Evolutionary conservation across 2,797 vertebrate genomes (phyloP).

Genomic region (Arrhamphus sclerolepis): DNA sequence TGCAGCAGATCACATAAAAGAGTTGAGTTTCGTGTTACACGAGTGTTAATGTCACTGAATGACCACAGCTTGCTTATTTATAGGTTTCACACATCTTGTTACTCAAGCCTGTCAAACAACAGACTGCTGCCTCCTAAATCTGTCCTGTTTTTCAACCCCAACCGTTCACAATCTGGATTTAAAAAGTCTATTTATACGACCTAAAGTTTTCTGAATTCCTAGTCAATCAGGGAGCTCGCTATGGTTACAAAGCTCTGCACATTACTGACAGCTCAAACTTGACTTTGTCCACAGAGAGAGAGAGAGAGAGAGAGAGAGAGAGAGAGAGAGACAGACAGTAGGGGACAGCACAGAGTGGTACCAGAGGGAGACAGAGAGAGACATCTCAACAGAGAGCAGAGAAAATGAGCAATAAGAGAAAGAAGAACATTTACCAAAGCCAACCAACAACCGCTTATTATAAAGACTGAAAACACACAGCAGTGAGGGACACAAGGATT

Average conservation of each 20-base stretch:
- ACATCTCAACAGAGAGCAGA: slow-evolving; percentile 17
- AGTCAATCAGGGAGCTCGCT: slow-evolving; percentile 32
- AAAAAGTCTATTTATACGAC: background rate
- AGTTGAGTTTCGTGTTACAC: background rate
- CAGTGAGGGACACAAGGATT: slow-evolving; percentile 34
- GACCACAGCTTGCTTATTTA: slow-evolving; percentile 9
- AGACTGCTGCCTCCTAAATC: slow-evolving; percentile 2
- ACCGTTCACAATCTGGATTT: background rate
- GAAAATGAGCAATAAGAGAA: slow-evolving; percentile 26
- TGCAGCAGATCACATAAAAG: too few relatives aligned
- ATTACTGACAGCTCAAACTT: slow-evolving; percentile 32
- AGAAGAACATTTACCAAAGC: slow-evolving; percentile 47
- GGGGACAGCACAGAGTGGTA: slow-evolving; percentile 65
- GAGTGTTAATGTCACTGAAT: background rate
- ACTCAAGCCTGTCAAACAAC: background rate
- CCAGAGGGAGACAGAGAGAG: slow-evolving; percentile 26
- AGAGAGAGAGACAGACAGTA: slow-evolving; percentile 12
- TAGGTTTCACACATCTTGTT: background rate
- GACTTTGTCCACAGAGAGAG: slow-evolving; percentile 51
- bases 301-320: slow-evolving; percentile 29
- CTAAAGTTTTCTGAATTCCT: slow-evolving; percentile 16
- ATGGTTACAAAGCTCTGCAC: slow-evolving; percentile 47
- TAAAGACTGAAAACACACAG: slow-evolving; percentile 54
- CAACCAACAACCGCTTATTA: slow-evolving; percentile 66
- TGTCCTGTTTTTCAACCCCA: background rate